Conservation (phyloP, 2,113 vertebrate species). For the Meleagris gallopavo region DNA sequence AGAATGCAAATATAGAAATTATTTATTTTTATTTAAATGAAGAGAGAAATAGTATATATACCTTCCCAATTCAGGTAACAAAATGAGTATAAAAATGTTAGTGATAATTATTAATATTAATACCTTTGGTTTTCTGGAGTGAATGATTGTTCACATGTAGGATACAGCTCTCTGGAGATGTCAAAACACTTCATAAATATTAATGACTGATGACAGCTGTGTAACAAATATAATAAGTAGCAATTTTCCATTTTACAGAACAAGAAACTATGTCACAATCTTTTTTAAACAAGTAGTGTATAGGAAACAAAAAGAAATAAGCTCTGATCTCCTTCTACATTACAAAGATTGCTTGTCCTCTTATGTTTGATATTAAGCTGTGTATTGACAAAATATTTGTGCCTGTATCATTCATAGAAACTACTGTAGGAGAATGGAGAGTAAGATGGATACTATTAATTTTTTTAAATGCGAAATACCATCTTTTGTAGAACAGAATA, state of each 20-base stretch:
- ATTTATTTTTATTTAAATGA: background rate
- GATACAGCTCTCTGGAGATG: background rate
- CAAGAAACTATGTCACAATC: background rate
- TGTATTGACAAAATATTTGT: background rate
- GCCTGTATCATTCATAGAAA: background rate
- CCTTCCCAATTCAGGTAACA: background rate
- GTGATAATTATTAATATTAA: background rate
- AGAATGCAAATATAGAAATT: background rate
- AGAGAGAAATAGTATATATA: background rate
- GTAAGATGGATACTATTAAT: background rate
- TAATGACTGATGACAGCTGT: background rate
- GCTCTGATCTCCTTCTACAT: background rate
- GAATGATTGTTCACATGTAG: background rate
- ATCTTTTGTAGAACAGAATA: background rate
- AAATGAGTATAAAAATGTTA: background rate
- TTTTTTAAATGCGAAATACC: background rate
- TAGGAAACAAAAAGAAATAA: background rate
- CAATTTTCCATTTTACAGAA: constrained; percentile 6
- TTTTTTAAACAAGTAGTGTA: background rate
- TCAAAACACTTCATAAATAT: constrained; percentile 18
- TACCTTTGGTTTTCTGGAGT: background rate
- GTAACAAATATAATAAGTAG: background rate
- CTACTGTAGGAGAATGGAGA: background rate
- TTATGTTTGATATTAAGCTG: background rate
- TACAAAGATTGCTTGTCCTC: background rate